A percentile compares a stretch with the other conserved stretches of the same genome.
These are phyloP conservation scores for Elephantulus edwardii DNA, from an alignment of 2,113 vertebrate genomes.

Conservation along the genomic window DNA sequence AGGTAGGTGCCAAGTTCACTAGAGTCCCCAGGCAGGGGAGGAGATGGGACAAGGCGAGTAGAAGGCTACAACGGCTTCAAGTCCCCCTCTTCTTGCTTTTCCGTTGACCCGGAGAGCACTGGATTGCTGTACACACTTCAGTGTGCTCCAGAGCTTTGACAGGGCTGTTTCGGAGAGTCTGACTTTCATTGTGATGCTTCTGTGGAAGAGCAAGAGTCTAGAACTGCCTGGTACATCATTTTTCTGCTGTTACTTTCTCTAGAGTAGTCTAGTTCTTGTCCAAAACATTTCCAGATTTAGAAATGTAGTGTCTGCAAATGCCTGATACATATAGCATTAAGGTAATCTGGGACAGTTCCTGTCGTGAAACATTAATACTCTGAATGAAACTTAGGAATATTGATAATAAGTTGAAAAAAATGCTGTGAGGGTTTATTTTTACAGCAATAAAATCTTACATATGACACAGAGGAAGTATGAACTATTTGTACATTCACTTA, in stretches of 20 bases:
- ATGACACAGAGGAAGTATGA: neutral
- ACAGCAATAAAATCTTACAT: neutral
- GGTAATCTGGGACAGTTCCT: neutral
- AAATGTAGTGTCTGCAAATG: neutral
- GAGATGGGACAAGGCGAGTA: no score
- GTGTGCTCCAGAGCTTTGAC: neutral
- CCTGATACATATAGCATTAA: neutral
- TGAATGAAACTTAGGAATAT: neutral
- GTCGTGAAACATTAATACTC: neutral
- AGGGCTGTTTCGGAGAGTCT: neutral
- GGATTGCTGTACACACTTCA: neutral
- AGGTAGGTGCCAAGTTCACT: no score
- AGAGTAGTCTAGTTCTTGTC: neutral
- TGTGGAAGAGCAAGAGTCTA: neutral
- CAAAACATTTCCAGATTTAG: neutral
- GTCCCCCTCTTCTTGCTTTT: no score
- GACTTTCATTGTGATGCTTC: neutral
- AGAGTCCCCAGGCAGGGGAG: no score
- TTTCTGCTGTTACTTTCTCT: neutral
- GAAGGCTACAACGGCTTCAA: no score
- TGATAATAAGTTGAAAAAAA: neutral
- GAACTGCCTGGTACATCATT: neutral
- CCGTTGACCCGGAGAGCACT: no score
- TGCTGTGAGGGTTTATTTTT: neutral
- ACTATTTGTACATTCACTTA: neutral